phyloP scores from a whole-genome alignment of 1,140 invertebrate species.

The Pogonus chalceus region DNA sequence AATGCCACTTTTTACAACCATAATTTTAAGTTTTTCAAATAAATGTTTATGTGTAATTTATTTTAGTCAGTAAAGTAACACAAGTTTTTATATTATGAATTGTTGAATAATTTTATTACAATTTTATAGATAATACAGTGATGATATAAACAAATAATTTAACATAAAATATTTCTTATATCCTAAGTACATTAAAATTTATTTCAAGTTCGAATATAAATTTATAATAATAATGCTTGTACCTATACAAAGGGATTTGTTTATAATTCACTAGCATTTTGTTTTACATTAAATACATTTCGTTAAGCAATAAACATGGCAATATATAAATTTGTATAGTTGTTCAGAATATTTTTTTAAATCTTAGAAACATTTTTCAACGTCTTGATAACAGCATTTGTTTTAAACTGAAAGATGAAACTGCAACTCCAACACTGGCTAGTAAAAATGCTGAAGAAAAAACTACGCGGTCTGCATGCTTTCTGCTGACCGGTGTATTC shows the following conservation, averaged over 20 bases:
- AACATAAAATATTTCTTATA: conserved; percentile 10
- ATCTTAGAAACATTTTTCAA: conserved; percentile 5
- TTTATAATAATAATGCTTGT: conserved; percentile 3
- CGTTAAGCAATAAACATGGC: neutral
- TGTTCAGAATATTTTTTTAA: too few species aligned
- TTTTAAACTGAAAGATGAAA: conserved; percentile 35
- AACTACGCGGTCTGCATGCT: conserved; percentile 27
- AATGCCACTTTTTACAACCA: conserved; percentile 42
- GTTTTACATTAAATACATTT: neutral
- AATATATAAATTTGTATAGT: too few species aligned
- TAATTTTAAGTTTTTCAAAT: too few species aligned
- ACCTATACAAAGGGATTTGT: neutral
- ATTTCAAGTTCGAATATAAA: neutral
- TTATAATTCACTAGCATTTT: conserved; percentile 7
- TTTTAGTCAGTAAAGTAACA: neutral
- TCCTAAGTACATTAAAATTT: neutral
- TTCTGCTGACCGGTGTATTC: conserved; percentile 24
- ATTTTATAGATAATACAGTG: neutral
- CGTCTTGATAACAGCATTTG: conserved; percentile 21
- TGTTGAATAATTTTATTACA: neutral
- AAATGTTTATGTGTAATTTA: conserved; percentile 1
- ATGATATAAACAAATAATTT: conserved; percentile 11
- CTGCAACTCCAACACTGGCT: conserved; percentile 33
- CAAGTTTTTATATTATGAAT: neutral
- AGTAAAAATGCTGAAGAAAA: conserved; percentile 31